These are phyloP conservation scores for Lagopus leucura DNA, from an alignment of 2,113 vertebrate genomes.

Conservation along the genomic window DNA sequence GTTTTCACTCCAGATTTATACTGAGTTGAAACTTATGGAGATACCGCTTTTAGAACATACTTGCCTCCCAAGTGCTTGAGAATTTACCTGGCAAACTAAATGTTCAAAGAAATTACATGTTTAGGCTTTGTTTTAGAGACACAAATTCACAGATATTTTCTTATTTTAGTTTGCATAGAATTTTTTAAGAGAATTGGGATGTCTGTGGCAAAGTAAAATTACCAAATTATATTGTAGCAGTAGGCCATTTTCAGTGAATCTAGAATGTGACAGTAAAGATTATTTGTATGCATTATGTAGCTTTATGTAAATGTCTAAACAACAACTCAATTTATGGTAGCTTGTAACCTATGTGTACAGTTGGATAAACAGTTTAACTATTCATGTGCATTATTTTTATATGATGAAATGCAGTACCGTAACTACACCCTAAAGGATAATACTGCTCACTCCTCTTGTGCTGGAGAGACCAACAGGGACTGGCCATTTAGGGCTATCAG, in stretches of 20 bases:
- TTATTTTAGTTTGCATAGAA: background rate
- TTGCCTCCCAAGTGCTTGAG: background rate
- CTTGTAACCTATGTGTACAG: slow-evolving; percentile 58
- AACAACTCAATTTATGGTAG: slow-evolving; percentile 26
- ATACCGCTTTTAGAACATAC: background rate
- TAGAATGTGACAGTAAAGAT: slow-evolving; percentile 10
- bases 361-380: slow-evolving; percentile 71
- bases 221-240: background rate
- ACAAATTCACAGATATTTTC: background rate
- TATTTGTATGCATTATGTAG: slow-evolving; percentile 16
- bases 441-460: slow-evolving; percentile 51
- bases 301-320: slow-evolving; percentile 21
- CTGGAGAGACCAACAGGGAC: slow-evolving; percentile 47
- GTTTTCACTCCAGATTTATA: background rate
- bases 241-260: background rate
- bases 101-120: background rate
- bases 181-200: slow-evolving; percentile 25
- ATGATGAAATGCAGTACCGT: slow-evolving; percentile 58
- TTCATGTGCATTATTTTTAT: slow-evolving; percentile 69
- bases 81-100: background rate
- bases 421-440: slow-evolving; percentile 70
- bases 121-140: background rate
- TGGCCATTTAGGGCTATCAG: slow-evolving; percentile 63
- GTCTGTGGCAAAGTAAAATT: background rate
- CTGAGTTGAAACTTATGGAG: background rate